phyloP scores from a whole-genome alignment of 2,888 invertebrate species.

The Nephrotoma flavescens region DNA sequence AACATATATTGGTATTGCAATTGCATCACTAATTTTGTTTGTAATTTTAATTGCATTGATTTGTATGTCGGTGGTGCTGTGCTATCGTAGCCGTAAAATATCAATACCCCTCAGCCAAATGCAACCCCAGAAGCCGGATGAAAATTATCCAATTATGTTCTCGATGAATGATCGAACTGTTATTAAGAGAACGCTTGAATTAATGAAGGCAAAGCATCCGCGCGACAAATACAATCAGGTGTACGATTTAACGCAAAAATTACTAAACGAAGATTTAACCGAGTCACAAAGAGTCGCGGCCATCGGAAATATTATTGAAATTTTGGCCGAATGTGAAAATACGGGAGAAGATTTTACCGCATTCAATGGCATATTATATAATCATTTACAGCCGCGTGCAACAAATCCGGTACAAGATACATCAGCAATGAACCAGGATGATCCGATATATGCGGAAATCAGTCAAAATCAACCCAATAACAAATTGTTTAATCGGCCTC shows the following conservation, averaged over 20 bases:
- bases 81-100: background rate
- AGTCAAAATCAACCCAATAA: constrained; percentile 13
- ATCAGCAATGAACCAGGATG: constrained; percentile 9
- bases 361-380: constrained; percentile 21
- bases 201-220: constrained; percentile 21
- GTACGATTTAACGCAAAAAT: constrained; percentile 17
- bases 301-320: constrained; percentile 21
- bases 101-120: background rate
- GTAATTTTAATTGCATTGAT: constrained; percentile 11
- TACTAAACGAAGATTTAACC: constrained; percentile 17
- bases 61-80: constrained; percentile 10
- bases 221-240: constrained; percentile 20
- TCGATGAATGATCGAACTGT: constrained; percentile 19
- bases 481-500: background rate
- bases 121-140: background rate
- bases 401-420: background rate
- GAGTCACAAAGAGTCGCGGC: constrained; percentile 21
- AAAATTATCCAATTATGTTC: constrained; percentile 12
- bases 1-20: constrained; percentile 10
- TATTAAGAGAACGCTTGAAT: constrained; percentile 20
- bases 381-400: constrained; percentile 16
- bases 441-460: constrained; percentile 23
- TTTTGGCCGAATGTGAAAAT: constrained; percentile 18
- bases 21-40: constrained; percentile 13
- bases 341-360: constrained; percentile 20